Percentiles rank a stretch among this genome's conserved stretches.
Conservation (phyloP, 2,113 vertebrate genomes). For the Tor tambroides region DNA sequence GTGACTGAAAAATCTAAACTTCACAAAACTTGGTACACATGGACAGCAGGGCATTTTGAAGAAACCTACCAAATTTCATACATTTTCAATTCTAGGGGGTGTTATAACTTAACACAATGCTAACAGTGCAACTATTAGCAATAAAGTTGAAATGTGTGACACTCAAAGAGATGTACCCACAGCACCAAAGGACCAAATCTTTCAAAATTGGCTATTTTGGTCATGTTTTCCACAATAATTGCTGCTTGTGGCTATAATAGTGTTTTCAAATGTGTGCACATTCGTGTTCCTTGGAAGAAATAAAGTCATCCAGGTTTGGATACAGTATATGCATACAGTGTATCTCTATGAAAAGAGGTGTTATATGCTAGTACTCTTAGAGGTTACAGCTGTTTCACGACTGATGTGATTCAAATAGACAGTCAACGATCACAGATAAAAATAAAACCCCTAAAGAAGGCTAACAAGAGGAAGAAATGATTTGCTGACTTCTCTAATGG, state of each 20-base stretch:
- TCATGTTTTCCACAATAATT: neutral
- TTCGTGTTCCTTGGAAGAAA: neutral
- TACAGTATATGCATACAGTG: no score
- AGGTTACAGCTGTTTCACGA: neutral
- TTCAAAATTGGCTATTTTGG: neutral
- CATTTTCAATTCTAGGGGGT: no score
- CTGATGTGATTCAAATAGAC: neutral
- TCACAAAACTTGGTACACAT: no score
- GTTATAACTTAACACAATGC: neutral
- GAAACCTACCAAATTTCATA: no score
- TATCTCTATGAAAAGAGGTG: neutral
- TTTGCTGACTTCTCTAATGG: constrained; percentile 1
- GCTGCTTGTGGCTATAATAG: neutral
- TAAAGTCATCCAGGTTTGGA: neutral
- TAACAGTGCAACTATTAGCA: neutral
- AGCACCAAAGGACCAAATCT: neutral
- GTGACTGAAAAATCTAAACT: no score
- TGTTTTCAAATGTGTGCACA: neutral
- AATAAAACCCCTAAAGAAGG: neutral
- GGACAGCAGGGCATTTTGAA: no score
- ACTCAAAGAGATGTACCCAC: neutral
- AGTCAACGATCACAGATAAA: neutral
- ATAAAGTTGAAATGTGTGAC: neutral
- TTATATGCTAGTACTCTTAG: neutral
- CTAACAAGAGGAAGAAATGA: neutral